Percentiles rank a stretch among this genome's conserved stretches.
Evolutionary conservation across 2,888 invertebrate genomes (phyloP).

Genomic region (Trilocha varians): DNA sequence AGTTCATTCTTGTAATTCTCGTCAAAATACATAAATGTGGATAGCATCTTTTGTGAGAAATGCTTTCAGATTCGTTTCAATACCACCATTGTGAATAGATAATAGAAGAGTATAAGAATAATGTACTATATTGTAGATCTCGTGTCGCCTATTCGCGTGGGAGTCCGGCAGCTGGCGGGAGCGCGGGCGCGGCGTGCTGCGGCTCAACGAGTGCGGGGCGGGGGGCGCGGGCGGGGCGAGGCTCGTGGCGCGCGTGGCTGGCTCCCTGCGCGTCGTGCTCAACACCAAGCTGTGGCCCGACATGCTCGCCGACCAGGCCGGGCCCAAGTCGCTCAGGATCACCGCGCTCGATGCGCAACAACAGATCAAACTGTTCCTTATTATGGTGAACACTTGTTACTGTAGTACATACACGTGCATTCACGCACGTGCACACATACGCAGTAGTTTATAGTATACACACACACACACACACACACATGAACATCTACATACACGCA

Average conservation of each 20-base stretch:
- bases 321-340: conserved; percentile 88
- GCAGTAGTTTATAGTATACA: no score
- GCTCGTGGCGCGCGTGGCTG: conserved; percentile 90
- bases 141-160: conserved; percentile 92
- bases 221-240: conserved; percentile 70
- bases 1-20: no score
- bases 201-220: conserved; percentile 84
- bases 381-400: conserved; percentile 75
- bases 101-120: background rate
- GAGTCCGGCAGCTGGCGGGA: conserved; percentile 92
- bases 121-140: conserved; percentile 59
- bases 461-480: no score
- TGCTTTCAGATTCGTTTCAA: no score
- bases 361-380: conserved; percentile 88
- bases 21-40: no score
- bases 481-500: no score
- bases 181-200: conserved; percentile 89
- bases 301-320: conserved; percentile 92
- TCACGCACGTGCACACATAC: no score
- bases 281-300: conserved; percentile 96
- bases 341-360: conserved; percentile 89
- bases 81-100: no score
- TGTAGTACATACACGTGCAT: background rate
- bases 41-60: no score
- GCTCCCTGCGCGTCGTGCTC: conserved; percentile 89